A percentile compares a stretch with the other conserved stretches of the same genome.
These are phyloP conservation scores for Agrotis puta DNA, from an alignment of 2,888 invertebrate genomes.

Conservation along the genomic window DNA sequence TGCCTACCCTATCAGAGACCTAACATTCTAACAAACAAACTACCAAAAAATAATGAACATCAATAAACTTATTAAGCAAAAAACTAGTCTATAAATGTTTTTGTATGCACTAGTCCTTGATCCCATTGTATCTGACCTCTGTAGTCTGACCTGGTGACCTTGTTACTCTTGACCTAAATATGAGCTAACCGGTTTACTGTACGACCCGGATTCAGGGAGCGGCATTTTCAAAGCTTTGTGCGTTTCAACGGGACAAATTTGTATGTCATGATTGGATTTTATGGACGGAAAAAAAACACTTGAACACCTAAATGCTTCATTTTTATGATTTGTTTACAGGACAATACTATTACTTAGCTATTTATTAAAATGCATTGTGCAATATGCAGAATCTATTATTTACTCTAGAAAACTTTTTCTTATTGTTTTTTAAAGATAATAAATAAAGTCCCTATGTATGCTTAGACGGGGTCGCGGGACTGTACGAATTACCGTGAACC, in stretches of 20 bases:
- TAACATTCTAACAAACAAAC: background rate
- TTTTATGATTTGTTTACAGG: too few relatives aligned
- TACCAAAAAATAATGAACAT: background rate
- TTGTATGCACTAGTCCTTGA: constrained; percentile 10
- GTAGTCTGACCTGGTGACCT: constrained; percentile 21
- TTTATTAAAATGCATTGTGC: too few relatives aligned
- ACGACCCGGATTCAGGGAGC: constrained; percentile 4
- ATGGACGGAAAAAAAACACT: too few relatives aligned
- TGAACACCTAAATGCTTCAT: too few relatives aligned
- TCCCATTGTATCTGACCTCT: constrained; percentile 23
- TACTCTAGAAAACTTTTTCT: too few relatives aligned
- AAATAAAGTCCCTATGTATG: too few relatives aligned
- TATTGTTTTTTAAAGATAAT: too few relatives aligned
- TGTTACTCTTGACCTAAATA: constrained; percentile 23
- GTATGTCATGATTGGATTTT: background rate
- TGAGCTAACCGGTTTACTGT: constrained; percentile 1
- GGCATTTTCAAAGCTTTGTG: background rate
- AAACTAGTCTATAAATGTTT: background rate
- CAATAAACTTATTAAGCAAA: background rate
- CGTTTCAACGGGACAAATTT: background rate
- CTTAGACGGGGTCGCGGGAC: too few relatives aligned
- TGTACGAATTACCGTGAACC: too few relatives aligned
- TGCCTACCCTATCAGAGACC: background rate
- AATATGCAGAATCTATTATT: too few relatives aligned
- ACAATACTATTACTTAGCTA: too few relatives aligned